phyloP scores from a whole-genome alignment of 2,113 vertebrate species.

The Brachypodius melanocephalos region DNA sequence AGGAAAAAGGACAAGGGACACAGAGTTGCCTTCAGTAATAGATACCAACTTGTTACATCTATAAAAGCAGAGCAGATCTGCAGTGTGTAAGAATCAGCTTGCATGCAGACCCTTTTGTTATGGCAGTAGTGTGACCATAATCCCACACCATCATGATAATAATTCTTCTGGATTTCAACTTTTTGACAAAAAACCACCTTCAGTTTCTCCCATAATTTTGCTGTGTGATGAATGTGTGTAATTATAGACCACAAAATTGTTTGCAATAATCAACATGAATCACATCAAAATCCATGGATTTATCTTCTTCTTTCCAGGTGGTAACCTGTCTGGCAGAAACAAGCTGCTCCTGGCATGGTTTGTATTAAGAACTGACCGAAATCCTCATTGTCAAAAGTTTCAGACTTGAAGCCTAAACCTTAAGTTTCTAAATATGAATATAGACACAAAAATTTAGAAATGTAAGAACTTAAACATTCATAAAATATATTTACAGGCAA shows the following conservation, averaged over 20 bases:
- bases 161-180: neutral
- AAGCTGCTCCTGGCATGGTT: neutral
- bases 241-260: neutral
- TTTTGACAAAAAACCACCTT: neutral
- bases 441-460: neutral
- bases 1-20: neutral
- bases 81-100: neutral
- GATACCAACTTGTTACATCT: too few relatives aligned
- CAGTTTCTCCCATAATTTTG: neutral
- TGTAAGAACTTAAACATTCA: neutral
- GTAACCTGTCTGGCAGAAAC: neutral
- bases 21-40: neutral
- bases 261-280: neutral
- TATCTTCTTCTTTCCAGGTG: neutral
- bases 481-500: neutral
- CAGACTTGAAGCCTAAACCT: neutral
- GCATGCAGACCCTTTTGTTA: neutral
- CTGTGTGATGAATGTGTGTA: neutral
- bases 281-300: neutral
- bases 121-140: neutral
- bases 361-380: neutral
- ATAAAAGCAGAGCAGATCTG: neutral
- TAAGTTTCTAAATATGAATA: neutral
- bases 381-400: neutral
- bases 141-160: fast-evolving